Base-by-base conservation (phyloP, 2,797 vertebrate species). In the Ambastaia sidthimunki region DNA sequence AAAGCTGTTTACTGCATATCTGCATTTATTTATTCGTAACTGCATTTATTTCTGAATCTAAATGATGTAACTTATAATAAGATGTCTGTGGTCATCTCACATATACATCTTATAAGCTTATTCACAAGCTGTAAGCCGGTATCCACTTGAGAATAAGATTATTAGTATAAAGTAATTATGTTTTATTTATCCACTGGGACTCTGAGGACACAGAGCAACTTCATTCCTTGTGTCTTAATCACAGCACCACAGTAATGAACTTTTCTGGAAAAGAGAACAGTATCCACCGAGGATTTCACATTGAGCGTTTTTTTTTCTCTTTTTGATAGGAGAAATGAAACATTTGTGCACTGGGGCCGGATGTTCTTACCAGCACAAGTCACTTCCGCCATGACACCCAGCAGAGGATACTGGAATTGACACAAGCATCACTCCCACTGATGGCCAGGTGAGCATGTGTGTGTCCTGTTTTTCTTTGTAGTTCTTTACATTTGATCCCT, bases 401-500 rank as follows among this genome's bases (percentile, higher is more conserved):
- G 88, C 86, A 93, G 90, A 94, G 93, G 92, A 89, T 90, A 87
- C 91, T 94, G 94, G 93, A 91, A 93, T 88, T 94, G 92, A 92
- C 90, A 88, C 87, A 88, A 89, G 88, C 89, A 90, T 90, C 90
- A 91, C 88, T 93, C 84, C 94, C 93, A 93, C 95, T 93, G 66
- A 98, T 97, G 96, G 97, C 97, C 93, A 91, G 94, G 96, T 97
- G 93, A 93, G 92, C 87, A 9, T 75, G 65, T 28, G n/a, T n/a
- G n/a, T n/a, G n/a, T n/a, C n/a, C 37, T 69, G 19, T 23, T 65
- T 2, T 52, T 52, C 18, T n/a, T 52, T 52, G 37, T 41, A 9
- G 37, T 55, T 55, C n/a, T 12, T 71, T 28, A 41, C 1, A 34
- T 13, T 67, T 28, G 69, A 68, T n/a, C 18, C 23, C 19, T 21